Conservation (phyloP, 2,797 vertebrate species). For the Hozukius guyotensis region DNA sequence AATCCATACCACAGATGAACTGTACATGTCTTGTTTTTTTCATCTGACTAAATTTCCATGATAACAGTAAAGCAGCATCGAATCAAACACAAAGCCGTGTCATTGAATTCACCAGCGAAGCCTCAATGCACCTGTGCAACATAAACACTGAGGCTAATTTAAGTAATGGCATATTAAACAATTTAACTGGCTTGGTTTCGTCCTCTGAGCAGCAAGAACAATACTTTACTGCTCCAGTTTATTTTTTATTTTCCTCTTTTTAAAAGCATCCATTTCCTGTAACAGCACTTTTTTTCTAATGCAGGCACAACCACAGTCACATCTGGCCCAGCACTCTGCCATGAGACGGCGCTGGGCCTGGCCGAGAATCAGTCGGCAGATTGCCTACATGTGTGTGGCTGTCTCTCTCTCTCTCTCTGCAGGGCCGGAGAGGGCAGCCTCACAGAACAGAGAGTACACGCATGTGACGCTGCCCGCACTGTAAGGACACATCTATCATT, state of each 20-base stretch:
- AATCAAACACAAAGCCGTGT: conserved; percentile 53
- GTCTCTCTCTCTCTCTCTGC: conserved; percentile 48
- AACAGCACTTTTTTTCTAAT: conserved; percentile 81
- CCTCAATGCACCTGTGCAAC: conserved; percentile 44
- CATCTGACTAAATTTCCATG: not conserved
- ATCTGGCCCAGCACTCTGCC: conserved; percentile 85
- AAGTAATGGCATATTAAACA: conserved; percentile 70
- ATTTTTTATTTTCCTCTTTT: conserved; percentile 54
- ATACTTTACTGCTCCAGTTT: conserved; percentile 55
- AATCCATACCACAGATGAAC: not conserved
- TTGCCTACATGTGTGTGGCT: conserved; percentile 80
- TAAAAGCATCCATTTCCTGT: conserved; percentile 82
- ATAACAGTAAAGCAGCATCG: not conserved
- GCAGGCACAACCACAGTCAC: conserved; percentile 82
- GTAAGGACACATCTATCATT: conserved; percentile 45
- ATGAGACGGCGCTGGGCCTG: conserved; percentile 74
- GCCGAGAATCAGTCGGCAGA: conserved; percentile 77
- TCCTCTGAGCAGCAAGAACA: conserved; percentile 69
- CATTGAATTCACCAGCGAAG: conserved; percentile 40
- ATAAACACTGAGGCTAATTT: conserved; percentile 63
- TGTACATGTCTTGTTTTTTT: not conserved
- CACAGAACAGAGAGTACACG: conserved; percentile 41
- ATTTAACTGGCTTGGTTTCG: conserved; percentile 64
- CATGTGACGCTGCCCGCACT: conserved; percentile 19
- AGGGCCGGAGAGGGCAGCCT: conserved; percentile 53